Conservation (phyloP, 2,888 invertebrate species). For the Diarsia brunnea region DNA sequence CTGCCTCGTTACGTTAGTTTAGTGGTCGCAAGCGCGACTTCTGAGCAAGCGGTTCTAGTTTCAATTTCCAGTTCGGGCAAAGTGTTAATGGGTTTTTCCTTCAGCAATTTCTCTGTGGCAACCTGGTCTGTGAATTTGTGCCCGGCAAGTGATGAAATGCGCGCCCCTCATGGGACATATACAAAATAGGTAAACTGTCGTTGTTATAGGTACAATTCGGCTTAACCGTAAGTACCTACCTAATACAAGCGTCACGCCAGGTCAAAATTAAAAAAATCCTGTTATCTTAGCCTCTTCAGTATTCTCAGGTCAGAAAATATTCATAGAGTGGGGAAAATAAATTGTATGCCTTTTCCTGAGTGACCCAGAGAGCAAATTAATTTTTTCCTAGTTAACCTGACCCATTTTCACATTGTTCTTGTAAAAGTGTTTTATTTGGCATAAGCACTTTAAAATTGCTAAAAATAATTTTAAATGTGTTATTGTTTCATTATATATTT, state of each 20-base stretch:
- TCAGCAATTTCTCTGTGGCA: neutral
- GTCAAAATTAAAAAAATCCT: neutral
- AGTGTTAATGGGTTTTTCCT: neutral
- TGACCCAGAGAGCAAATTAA: slow-evolving; percentile 41
- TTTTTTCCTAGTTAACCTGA: neutral
- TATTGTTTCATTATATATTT: no score
- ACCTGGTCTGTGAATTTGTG: neutral
- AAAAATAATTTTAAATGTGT: neutral
- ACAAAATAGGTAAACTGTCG: neutral
- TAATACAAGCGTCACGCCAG: neutral
- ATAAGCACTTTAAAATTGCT: neutral
- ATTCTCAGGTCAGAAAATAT: slow-evolving; percentile 41
- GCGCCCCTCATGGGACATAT: no score
- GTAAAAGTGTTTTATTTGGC: neutral
- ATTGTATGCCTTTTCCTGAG: slow-evolving; percentile 18
- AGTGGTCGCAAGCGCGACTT: no score
- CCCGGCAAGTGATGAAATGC: neutral
- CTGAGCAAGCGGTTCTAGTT: no score
- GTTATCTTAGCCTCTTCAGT: neutral
- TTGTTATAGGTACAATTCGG: neutral
- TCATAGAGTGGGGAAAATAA: slow-evolving; percentile 22
- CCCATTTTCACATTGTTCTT: neutral
- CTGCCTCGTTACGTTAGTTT: no score
- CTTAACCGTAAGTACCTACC: neutral
- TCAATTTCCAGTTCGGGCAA: neutral